phyloP scores from a whole-genome alignment of 2,888 invertebrate genomes.

The Apantesis nais region DNA sequence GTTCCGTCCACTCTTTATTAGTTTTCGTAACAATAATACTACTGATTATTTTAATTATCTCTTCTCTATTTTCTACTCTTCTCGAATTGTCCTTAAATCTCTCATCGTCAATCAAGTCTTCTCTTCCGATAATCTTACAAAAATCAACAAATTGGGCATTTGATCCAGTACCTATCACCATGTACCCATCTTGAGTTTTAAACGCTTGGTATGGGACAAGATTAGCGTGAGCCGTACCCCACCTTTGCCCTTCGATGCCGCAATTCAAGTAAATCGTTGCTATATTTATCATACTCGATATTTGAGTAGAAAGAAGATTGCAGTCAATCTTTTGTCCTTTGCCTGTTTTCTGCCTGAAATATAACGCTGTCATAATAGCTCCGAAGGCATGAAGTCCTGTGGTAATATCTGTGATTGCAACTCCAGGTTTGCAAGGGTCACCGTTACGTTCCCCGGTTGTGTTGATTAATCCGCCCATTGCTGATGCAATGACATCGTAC shows the following conservation, averaged over 20 bases:
- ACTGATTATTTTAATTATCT: constrained; percentile 87
- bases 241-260: constrained; percentile 90
- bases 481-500: constrained; percentile 98
- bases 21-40: constrained; percentile 86
- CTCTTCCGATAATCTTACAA: constrained; percentile 87
- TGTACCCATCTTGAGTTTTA: constrained; percentile 91
- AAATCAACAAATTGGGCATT: constrained; percentile 92
- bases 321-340: constrained; percentile 97
- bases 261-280: constrained; percentile 96
- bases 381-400: constrained; percentile 98
- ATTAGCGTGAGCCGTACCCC: constrained; percentile 97
- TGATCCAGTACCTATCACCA: constrained; percentile 95
- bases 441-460: constrained; percentile 95
- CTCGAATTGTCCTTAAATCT: constrained; percentile 90
- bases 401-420: constrained; percentile 96
- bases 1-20: constrained; percentile 90
- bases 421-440: constrained; percentile 95
- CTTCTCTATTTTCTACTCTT: constrained; percentile 91
- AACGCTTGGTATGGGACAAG: constrained; percentile 98
- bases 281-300: constrained; percentile 94
- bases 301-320: constrained; percentile 96
- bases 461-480: constrained; percentile 95
- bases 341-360: constrained; percentile 91
- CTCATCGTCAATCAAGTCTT: constrained; percentile 86
- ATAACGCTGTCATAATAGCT: constrained; percentile 95